A percentile compares a stretch with the other conserved stretches of the same genome.
Evolutionary conservation across 2,888 invertebrate genomes (phyloP).

Genomic region (Pyrgus malvae): DNA sequence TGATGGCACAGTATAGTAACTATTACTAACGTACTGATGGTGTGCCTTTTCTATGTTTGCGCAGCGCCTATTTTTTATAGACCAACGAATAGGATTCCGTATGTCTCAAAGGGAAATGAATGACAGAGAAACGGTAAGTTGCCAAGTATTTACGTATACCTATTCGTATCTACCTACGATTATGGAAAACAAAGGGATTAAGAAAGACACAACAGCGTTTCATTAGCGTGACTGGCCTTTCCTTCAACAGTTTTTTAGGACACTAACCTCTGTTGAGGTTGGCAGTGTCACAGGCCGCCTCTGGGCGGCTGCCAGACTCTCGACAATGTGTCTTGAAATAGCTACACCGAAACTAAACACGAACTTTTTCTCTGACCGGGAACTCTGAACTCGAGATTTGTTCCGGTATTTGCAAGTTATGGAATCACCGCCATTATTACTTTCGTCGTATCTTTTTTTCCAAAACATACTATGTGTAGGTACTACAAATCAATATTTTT

Average conservation of each 20-base stretch:
- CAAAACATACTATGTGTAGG: too few species aligned
- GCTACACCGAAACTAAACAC: constrained; percentile 55
- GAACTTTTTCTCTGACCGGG: constrained; percentile 50
- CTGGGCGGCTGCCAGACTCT: constrained; percentile 72
- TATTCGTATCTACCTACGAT: not conserved
- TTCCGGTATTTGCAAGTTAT: constrained; percentile 10
- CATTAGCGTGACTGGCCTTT: constrained; percentile 51
- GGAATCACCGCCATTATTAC: not conserved
- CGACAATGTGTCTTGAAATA: constrained; percentile 77
- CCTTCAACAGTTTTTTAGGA: constrained; percentile 59
- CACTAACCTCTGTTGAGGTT: constrained; percentile 75
- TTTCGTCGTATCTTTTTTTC: not conserved
- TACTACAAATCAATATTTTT: too few species aligned
- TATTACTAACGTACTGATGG: too few species aligned
- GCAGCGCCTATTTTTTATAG: too few species aligned
- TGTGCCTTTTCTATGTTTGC: too few species aligned
- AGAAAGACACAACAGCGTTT: constrained; percentile 29
- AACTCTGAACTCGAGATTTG: constrained; percentile 19
- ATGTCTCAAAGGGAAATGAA: too few species aligned
- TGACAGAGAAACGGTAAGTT: not conserved
- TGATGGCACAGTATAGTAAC: too few species aligned
- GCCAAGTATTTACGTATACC: not conserved
- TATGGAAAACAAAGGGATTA: not conserved
- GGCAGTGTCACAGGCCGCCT: constrained; percentile 67
- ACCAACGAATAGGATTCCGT: too few species aligned